phyloP scores from a whole-genome alignment of 2,888 invertebrate species.

The Deroplatys truncata region DNA sequence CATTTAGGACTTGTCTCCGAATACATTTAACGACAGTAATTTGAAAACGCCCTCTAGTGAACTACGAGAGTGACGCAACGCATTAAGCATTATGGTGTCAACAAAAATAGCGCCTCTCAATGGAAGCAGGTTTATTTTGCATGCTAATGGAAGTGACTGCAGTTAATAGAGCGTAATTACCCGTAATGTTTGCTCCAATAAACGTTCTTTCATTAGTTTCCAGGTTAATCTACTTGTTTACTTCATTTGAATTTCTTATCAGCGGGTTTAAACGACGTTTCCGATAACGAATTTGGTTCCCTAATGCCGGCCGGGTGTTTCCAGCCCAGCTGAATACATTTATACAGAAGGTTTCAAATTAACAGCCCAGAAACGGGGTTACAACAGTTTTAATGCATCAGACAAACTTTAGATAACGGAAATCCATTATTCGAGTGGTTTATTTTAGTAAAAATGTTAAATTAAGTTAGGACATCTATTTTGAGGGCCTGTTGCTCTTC shows the following conservation, averaged over 20 bases:
- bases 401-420: no score
- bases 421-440: no score
- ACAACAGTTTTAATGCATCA: no score
- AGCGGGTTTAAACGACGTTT: slow-evolving; percentile 7
- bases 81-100: background rate
- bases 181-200: background rate
- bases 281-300: background rate
- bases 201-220: background rate
- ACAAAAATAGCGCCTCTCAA: background rate
- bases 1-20: background rate
- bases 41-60: background rate
- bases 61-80: background rate
- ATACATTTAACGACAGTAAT: background rate
- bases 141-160: background rate
- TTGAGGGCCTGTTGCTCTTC: no score
- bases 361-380: background rate
- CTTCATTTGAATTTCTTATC: slow-evolving; percentile 12
- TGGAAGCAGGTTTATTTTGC: background rate
- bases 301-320: background rate
- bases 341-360: background rate
- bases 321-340: background rate
- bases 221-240: slow-evolving; percentile 11
- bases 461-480: no score
- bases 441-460: no score
- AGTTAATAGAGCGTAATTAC: background rate